Base-by-base conservation (phyloP, 2,797 vertebrate species). In the Cynopterus sphinx region DNA sequence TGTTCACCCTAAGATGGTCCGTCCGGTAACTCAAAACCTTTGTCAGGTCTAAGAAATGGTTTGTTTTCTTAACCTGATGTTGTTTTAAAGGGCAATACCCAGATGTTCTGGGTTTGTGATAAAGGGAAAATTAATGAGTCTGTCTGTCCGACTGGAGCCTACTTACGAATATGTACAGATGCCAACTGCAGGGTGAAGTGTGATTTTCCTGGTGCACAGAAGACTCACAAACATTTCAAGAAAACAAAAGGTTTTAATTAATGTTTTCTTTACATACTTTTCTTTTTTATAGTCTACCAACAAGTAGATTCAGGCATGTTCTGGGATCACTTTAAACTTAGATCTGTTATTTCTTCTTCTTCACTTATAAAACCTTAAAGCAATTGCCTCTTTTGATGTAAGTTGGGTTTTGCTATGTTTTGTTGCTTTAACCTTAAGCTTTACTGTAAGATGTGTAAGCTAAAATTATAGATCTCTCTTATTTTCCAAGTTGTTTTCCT, bases 381-480 rank as follows among this genome's bases (percentile, higher is more conserved):
- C 8, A 53, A 28, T 91, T 95, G 91, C 91, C 49, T 95, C n/a
- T 3, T 5, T 70, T 88, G 91, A 93, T 88, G 46, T 73, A 97
- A 79, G 36, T 74, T 95, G 70, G 15, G 73, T 77, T 96, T 96
- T 90, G 61, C 63, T 89, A 28, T 96, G 91, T 94, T 98, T 75
- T 97, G 78, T 65, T 96, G 57, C 77, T 97, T 98, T 94, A 98
- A 96, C 97, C 95, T 97, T 95, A 94, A 98, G 63, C 89, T 96
- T 97, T 41, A 4, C 87, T 94, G 81, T 82, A 96, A 97, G 95
- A 73, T 78, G n/a, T 87, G 31, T 31, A 93, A 96, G 97, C 65
- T 77, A 70, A 93, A 98, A 95, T 93, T 94, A 95, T 33, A 93
- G 93, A 96, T 98, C 93, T 97, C 53, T 85, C 71, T 84, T 97